Percentiles rank a stretch among this genome's conserved stretches.
phyloP scores from a whole-genome alignment of 92 coral and sea anemone species.

The Porites evermanni region DNA sequence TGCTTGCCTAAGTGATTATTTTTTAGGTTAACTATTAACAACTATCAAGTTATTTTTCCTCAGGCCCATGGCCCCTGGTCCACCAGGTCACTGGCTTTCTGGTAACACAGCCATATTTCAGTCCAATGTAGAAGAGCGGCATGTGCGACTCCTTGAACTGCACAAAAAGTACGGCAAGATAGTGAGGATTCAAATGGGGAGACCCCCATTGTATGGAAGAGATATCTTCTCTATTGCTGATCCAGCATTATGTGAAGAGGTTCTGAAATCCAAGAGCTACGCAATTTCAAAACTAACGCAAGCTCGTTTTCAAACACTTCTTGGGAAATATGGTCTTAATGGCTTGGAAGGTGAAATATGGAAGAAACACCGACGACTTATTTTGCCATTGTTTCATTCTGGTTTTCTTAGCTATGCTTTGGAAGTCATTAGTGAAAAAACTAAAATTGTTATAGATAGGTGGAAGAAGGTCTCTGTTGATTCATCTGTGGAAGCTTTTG shows the following conservation, averaged over 20 bases:
- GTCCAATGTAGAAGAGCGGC: constrained; percentile 27
- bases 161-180: constrained; percentile 46
- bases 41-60: not conserved
- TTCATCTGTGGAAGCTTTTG: constrained; percentile 30
- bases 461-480: constrained; percentile 10
- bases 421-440: constrained; percentile 15
- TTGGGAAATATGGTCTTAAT: constrained; percentile 20
- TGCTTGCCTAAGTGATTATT: too few relatives aligned
- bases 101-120: constrained; percentile 31
- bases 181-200: constrained; percentile 36
- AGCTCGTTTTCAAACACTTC: constrained; percentile 19
- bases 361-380: constrained; percentile 38
- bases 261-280: constrained; percentile 35
- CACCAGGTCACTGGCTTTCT: constrained; percentile 36
- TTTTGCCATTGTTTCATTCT: constrained; percentile 47
- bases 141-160: constrained; percentile 26
- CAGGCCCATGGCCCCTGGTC: constrained; percentile 38
- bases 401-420: constrained; percentile 44
- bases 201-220: constrained; percentile 37
- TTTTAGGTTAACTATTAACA: too few relatives aligned
- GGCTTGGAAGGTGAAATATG: constrained; percentile 37
- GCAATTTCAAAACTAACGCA: constrained; percentile 8
- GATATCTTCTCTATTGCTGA: constrained; percentile 36
- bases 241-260: constrained; percentile 41
- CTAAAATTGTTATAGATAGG: not conserved